Evolutionary conservation across 2,113 vertebrate species (phyloP), one percentile per base, ranked within the genome.

Genomic region (Elaphurus davidianus): DNA sequence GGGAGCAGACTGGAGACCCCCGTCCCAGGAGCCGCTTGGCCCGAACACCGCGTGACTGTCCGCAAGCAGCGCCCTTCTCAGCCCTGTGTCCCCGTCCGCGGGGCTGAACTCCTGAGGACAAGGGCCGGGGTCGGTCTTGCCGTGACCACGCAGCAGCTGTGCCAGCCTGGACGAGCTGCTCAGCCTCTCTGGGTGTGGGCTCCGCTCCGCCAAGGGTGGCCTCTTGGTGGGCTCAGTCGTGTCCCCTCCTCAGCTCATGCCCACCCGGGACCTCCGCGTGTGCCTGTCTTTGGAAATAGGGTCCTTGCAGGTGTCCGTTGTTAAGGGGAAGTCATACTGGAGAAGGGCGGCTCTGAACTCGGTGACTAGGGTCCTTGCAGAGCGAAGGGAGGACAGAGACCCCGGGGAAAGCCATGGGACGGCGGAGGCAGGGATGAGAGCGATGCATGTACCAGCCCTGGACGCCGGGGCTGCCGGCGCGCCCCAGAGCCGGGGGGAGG

Each of bases 371-470:
- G 21, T 76, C 79, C 74, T 28, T 5, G 3, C 13, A 36, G 54
- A 62, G 33, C 2, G 74, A 19, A 5, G 28, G 17, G 5, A 4
- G 57, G 55, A 6, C 40, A 3, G 59, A 25, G 45, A 25, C 60
- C 4, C 62, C 8, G 7, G 43, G n/a, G 33, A 25, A 19, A 27
- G 14, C 8, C 11, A 2, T 0, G 1, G 1, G 47, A 19, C 1
- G 3, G 13, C 4, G 2, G 13, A 60, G 60, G 43, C 60, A 25
- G 50, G 27, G 40, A 25, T 8, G 5, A 19, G 57, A 25, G 7
- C 1, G 3, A 28, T 0, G 4, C 5, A 0, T 0, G 1, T 1
- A 11, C 30, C 5, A 60, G 27, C 28, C 57, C 3, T 0, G 50
- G 33, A 43, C 0, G 1, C 3, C 1, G 0, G 1, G 28, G 52